Percentiles rank a stretch among this genome's conserved stretches.
These are phyloP conservation scores for Raja brachyura DNA, from an alignment of 2,113 vertebrate genomes.

Conservation along the genomic window DNA sequence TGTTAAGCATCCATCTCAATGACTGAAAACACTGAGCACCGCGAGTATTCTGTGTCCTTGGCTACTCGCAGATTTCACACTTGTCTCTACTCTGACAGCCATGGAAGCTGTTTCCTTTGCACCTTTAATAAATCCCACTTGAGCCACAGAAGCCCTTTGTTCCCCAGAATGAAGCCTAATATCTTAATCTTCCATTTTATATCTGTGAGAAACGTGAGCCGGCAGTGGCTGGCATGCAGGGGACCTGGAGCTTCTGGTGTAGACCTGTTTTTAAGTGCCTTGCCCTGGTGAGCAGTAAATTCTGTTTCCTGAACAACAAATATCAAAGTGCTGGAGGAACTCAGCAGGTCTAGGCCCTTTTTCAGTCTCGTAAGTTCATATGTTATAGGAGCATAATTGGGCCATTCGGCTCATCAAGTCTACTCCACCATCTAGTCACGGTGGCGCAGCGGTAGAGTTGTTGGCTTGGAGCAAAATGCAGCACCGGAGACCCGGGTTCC, in stretches of 20 bases:
- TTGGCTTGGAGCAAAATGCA: no score
- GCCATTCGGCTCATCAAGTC: no score
- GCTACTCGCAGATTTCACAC: slow-evolving; percentile 17
- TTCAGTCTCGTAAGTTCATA: no score
- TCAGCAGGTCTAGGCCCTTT: no score
- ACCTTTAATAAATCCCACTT: not conserved
- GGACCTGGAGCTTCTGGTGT: not conserved
- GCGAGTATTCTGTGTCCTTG: not conserved
- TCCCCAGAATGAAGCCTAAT: not conserved
- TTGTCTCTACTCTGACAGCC: not conserved
- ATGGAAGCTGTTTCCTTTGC: not conserved
- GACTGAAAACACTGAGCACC: not conserved
- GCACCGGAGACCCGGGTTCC: no score
- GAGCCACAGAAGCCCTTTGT: not conserved
- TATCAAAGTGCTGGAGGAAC: no score
- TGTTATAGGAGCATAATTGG: no score
- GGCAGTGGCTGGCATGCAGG: not conserved
- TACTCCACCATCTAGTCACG: no score
- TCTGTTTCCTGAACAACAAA: not conserved
- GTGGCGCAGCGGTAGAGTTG: no score
- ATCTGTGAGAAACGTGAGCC: not conserved
- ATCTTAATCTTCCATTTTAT: not conserved
- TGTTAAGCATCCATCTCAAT: not conserved
- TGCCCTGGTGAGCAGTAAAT: not conserved
- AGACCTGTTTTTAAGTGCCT: not conserved